A percentile compares a stretch with the other conserved stretches of the same genome.
Evolutionary conservation across 2,888 invertebrate genomes (phyloP).

Genomic region (Cylindroiulus punctatus): DNA sequence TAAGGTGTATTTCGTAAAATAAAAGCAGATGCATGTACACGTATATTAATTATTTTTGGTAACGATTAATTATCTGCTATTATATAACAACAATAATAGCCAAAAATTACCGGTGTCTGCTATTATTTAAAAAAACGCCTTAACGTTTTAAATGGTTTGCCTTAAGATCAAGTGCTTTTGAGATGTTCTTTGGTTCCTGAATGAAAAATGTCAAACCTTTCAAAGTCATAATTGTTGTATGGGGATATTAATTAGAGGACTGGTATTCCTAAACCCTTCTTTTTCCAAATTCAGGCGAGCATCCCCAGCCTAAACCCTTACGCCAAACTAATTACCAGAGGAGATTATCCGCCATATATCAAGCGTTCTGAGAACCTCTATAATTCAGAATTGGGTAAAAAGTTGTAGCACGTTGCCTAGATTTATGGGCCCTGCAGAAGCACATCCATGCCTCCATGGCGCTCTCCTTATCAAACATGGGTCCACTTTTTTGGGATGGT

Average conservation of each 20-base stretch:
- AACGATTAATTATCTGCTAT: too few relatives aligned
- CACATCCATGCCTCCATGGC: background rate
- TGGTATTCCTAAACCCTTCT: background rate
- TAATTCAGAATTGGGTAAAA: constrained; percentile 6
- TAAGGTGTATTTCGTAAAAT: too few relatives aligned
- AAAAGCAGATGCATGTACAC: too few relatives aligned
- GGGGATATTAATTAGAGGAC: background rate
- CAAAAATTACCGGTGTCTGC: too few relatives aligned
- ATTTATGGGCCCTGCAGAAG: background rate
- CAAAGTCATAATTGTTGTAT: background rate
- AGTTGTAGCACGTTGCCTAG: background rate
- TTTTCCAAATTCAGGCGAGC: background rate
- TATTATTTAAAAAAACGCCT: too few relatives aligned
- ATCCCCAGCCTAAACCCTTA: constrained; percentile 4
- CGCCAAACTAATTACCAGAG: constrained; percentile 7
- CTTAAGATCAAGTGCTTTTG: too few relatives aligned
- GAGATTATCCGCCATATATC: background rate
- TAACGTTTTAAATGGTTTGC: too few relatives aligned
- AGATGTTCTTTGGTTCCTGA: too few relatives aligned
- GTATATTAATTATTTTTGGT: too few relatives aligned
- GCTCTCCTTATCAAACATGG: constrained; percentile 40
- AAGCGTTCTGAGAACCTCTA: background rate
- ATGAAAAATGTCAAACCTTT: background rate
- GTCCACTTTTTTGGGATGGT: constrained; percentile 34
- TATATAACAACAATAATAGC: too few relatives aligned